Base-by-base conservation (phyloP, 2,888 invertebrate species). In the Thymelicus sylvestris region DNA sequence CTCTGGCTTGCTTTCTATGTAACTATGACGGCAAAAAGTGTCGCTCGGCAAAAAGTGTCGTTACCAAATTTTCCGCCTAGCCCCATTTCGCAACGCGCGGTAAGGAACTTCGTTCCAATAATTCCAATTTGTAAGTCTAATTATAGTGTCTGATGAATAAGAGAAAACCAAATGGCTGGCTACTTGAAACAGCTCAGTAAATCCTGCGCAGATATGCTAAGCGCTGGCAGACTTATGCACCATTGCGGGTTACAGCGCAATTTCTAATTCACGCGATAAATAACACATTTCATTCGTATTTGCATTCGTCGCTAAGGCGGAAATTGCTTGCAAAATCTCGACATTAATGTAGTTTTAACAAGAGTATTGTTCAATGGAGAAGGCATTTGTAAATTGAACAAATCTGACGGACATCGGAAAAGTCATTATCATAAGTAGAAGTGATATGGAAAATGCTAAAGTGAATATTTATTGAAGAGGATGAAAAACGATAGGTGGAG, bases 301-400 rank as follows among this genome's bases (percentile, higher is more conserved):
- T 90, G 88, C 90, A 90, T 89, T 88, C 82, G 88, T 86, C 88
- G 86, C 87, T 86, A 84, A 85, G 85, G 85, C 88, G 89, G 91
- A 89, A 90, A 90, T 90, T 90, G 89, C 89, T 89, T 86, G 90
- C 88, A 85, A 88, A 90, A 89, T 91, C 86, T 87, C 84, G 77
- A 85, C 85, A 81, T 80, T 79, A 77, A 83, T 78, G 82, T 80
- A 83, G 73, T 80, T 80, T 80, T 82, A 76, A 77, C 77, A 70
- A 78, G 77, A 65, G 62, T 71, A 74, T 76, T 79, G 77, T 78
- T 64, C 47, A 57, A 65, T 83, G 83, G 87, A 87, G 79, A 78
- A 67, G 88, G 66, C 38, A 66, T 7, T 48, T 8, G 0, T 10
- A 8, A 44, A 31, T 31, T 31, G 31, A 31, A 31, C 31, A 31